These are phyloP conservation scores for Amblyopsis hoosieri DNA, from an alignment of 2,797 vertebrate genomes.

Conservation along the genomic window DNA sequence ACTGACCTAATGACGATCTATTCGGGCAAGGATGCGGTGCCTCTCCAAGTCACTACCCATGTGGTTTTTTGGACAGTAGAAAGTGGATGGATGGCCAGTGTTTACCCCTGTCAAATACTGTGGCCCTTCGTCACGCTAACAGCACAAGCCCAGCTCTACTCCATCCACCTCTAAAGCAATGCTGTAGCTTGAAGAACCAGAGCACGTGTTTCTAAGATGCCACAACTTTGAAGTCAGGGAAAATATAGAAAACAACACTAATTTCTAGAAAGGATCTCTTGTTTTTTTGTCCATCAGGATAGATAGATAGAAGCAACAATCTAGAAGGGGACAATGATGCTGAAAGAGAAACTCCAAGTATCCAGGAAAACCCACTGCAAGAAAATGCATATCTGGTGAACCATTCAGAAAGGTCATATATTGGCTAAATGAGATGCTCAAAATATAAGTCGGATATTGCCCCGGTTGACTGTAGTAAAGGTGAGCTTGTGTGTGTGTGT, in stretches of 20 bases:
- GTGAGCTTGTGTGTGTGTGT: constrained; percentile 23
- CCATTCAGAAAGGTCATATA: constrained; percentile 62
- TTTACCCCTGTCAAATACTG: constrained; percentile 58
- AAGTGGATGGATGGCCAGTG: constrained; percentile 72
- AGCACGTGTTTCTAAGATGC: neutral
- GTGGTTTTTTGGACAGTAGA: constrained; percentile 65
- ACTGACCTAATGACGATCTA: constrained; percentile 71
- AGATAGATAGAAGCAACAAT: constrained; percentile 47
- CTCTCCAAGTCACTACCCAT: constrained; percentile 49
- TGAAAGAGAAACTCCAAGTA: constrained; percentile 46
- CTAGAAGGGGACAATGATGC: constrained; percentile 56
- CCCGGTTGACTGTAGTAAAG: constrained; percentile 30
- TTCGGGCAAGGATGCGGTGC: constrained; percentile 66
- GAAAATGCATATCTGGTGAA: constrained; percentile 63
- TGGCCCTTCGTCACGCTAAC: constrained; percentile 41
- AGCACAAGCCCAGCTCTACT: constrained; percentile 12
- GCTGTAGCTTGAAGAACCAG: constrained; percentile 4
- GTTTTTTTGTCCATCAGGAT: constrained; percentile 23
- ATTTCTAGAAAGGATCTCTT: constrained; percentile 30
- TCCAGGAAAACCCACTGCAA: constrained; percentile 28
- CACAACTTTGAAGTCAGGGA: constrained; percentile 9
- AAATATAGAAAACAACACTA: constrained; percentile 15
- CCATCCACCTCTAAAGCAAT: constrained; percentile 17
- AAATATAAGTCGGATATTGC: constrained; percentile 51
- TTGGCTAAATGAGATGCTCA: constrained; percentile 50